These are phyloP conservation scores for Sebastes iracundus DNA, from an alignment of 2,797 vertebrate genomes.

Conservation along the genomic window DNA sequence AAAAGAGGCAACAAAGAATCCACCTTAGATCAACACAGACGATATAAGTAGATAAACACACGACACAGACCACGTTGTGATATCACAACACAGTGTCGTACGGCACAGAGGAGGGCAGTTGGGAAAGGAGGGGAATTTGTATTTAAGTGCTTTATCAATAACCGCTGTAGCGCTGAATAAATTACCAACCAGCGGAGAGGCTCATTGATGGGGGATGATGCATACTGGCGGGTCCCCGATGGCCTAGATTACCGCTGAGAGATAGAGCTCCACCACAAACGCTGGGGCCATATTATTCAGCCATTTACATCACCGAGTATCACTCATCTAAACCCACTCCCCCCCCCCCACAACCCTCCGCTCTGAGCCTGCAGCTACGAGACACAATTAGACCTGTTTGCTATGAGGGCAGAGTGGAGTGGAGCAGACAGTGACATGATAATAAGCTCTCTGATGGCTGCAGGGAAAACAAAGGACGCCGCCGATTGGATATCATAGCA, in stretches of 20 bases:
- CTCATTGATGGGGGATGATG: constrained; percentile 80
- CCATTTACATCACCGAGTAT: constrained; percentile 84
- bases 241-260: constrained; percentile 82
- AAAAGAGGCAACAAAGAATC: constrained; percentile 29
- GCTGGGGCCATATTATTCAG: constrained; percentile 81
- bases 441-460: constrained; percentile 78
- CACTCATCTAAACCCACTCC: constrained; percentile 72
- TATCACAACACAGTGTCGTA: constrained; percentile 72
- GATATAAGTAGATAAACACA: constrained; percentile 58
- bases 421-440: constrained; percentile 76
- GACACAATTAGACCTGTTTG: constrained; percentile 82
- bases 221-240: constrained; percentile 78
- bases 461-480: constrained; percentile 69
- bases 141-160: constrained; percentile 91
- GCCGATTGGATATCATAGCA: constrained; percentile 64
- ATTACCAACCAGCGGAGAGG: constrained; percentile 83
- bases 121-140: constrained; percentile 66
- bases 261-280: constrained; percentile 75
- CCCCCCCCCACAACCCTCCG: background rate
- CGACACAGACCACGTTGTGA: constrained; percentile 64
- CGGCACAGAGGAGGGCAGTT: constrained; percentile 74
- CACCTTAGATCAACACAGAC: constrained; percentile 39
- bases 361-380: constrained; percentile 73
- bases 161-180: constrained; percentile 84
- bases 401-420: constrained; percentile 77